Conservation (phyloP, 2,797 vertebrate species). For the Gymnoscopelus braueri region DNA sequence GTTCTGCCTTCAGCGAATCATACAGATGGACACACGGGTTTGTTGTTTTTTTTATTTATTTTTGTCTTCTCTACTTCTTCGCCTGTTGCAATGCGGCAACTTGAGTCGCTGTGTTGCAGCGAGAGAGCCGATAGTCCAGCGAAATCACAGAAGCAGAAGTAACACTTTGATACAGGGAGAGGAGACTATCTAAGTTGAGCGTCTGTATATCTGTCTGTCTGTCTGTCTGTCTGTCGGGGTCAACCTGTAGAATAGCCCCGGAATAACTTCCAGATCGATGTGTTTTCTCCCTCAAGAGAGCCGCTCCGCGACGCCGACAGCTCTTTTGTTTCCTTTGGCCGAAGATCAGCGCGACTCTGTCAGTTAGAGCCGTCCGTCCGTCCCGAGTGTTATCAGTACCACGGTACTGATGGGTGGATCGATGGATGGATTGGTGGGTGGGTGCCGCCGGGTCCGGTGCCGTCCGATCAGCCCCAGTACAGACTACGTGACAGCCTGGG, state of each 20-base stretch:
- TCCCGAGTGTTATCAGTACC: not conserved
- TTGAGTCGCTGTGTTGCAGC: conserved; percentile 51
- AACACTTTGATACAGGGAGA: conserved; percentile 37
- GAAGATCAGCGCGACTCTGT: conserved; percentile 28
- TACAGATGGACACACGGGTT: conserved; percentile 59
- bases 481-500: conserved; percentile 11
- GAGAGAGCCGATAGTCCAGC: conserved; percentile 56
- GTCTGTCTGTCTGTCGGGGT: conserved; percentile 22
- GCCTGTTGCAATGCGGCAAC: conserved; percentile 99
- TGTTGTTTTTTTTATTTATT: conserved; percentile 9
- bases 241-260: conserved; percentile 80
- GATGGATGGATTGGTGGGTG: no score
- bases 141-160: conserved; percentile 40
- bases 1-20: conserved; percentile 73
- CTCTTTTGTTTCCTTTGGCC: conserved; percentile 39
- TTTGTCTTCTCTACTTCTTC: conserved; percentile 73
- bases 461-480: conserved; percentile 17
- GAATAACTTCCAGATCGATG: conserved; percentile 64
- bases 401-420: no score
- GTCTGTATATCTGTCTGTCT: not conserved
- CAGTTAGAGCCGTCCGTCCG: not conserved
- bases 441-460: not conserved
- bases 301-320: conserved; percentile 22
- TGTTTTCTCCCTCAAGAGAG: conserved; percentile 12
- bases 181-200: conserved; percentile 28